phyloP scores from a whole-genome alignment of 1,140 invertebrate species.

The Brachionus koreanus region DNA sequence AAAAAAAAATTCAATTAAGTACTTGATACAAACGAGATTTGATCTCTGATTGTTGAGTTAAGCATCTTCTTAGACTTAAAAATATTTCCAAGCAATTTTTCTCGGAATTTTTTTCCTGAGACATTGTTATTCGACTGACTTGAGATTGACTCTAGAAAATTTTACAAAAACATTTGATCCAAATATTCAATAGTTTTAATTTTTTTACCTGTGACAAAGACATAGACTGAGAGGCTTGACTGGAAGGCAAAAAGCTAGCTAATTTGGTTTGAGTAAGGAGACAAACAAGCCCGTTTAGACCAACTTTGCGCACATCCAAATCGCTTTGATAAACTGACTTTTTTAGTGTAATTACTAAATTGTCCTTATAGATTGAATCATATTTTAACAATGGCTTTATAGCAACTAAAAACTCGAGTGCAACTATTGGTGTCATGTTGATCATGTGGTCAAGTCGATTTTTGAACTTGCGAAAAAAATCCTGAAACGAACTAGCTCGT shows the following conservation, averaged over 20 bases:
- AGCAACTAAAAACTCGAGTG: conserved; percentile 9
- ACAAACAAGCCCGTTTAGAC: conserved; percentile 40
- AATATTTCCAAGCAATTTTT: conserved; percentile 45
- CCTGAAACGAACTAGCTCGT: conserved; percentile 28
- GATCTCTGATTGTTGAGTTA: conserved; percentile 27
- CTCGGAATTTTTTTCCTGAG: conserved; percentile 32
- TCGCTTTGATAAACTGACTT: conserved; percentile 39
- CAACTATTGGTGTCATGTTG: conserved; percentile 15
- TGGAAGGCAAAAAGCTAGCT: conserved; percentile 24
- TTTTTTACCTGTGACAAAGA: conserved; percentile 11
- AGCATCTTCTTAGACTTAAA: conserved; percentile 32
- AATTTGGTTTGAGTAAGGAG: conserved; percentile 19
- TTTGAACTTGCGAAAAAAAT: conserved; percentile 26
- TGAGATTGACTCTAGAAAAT: conserved; percentile 35
- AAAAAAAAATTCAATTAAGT: background rate
- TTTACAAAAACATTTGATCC: background rate
- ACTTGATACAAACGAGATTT: conserved; percentile 36
- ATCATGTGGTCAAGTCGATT: conserved; percentile 40
- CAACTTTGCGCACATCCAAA: conserved; percentile 33
- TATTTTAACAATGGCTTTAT: conserved; percentile 40
- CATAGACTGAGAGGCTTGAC: conserved; percentile 43
- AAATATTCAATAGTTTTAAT: background rate
- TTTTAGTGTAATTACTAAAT: conserved; percentile 16
- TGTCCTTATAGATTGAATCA: conserved; percentile 31
- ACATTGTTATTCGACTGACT: conserved; percentile 23